Base-by-base conservation (phyloP, 2,797 vertebrate species). In the Anomalospiza imberbis region DNA sequence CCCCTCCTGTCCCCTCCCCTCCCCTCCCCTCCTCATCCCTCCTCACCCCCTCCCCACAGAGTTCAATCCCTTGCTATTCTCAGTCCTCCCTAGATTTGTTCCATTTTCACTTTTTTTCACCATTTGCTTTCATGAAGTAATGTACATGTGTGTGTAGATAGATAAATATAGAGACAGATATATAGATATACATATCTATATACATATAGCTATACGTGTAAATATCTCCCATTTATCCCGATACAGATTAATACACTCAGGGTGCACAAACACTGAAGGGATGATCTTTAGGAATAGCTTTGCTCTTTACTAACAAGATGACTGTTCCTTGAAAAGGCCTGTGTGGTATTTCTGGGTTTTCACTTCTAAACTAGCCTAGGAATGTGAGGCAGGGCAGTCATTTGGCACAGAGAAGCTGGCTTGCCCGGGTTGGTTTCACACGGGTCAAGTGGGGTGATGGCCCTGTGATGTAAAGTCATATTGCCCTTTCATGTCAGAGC, bases 401-500 rank as follows among this genome's bases (percentile, higher is more conserved):
- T 91, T 75, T 91, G 90, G 65, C 77, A 63, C 2, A 9, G 50
- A 77, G 34, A 45, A 73, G 21, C 57, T 90, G 70, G 5, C 61
- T 91, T 78, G 36, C 51, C 54, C 1, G 0, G 32, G 19, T 20
- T 63, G 60, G 50, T 86, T 94, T 96, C 63, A 36, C 53, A 68
- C 9, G 44, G 90, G 89, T 95, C 87, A 89, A 79, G 55, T 67
- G 62, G 53, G 88, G 83, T 92, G 75, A 89, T 44, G 62, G 65
- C 61, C 62, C 44, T 55, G 51, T 55, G 38, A 47, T 90, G 32
- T 79, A 89, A 96, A 95, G 48, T 73, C 66, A 61, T 12, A 45
- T 17, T 93, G 45, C 48, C 34, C 61, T 94, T 95, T 96, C 65
- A 92, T 91, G 88, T 95, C 68, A 87, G 91, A 74, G 85, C 87